These are phyloP conservation scores for Tupaia tana DNA, from an alignment of 2,113 vertebrate genomes.

Conservation along the genomic window DNA sequence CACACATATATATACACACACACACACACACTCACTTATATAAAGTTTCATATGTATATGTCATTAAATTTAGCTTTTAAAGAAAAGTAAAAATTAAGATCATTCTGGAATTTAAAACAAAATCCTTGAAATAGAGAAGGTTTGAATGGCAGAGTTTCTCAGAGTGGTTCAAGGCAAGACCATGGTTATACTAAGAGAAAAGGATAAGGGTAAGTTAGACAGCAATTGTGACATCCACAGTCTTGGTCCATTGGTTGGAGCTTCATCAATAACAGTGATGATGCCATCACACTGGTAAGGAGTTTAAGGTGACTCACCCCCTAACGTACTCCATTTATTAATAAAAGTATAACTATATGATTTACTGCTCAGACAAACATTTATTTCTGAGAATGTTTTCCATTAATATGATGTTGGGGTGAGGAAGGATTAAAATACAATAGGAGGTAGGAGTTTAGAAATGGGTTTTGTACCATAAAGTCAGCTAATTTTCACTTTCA, in stretches of 20 bases:
- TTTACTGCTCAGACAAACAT: constrained; percentile 2
- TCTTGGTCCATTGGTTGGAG: neutral
- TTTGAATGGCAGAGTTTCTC: neutral
- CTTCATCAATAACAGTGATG: neutral
- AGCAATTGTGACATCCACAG: neutral
- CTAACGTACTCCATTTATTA: constrained; percentile 1
- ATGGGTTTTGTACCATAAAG: neutral
- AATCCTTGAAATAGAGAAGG: neutral
- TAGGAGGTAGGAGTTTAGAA: neutral
- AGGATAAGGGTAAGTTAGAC: neutral
- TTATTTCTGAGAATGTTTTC: constrained; percentile 35
- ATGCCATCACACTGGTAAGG: neutral
- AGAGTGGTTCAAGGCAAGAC: neutral
- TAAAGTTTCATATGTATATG: no score
- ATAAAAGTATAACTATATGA: constrained; percentile 31
- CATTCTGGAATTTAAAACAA: neutral
- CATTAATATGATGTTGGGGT: neutral
- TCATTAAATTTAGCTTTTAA: no score
- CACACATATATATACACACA: no score
- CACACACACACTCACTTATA: no score
- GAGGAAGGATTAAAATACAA: neutral
- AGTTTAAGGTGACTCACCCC: neutral
- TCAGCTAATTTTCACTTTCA: neutral
- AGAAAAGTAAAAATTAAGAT: neutral
- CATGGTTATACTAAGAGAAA: neutral